Percentiles rank a stretch among this genome's conserved stretches.
Conservation (phyloP, 2,113 vertebrate species). For the Paracanthobrama guichenoti region DNA sequence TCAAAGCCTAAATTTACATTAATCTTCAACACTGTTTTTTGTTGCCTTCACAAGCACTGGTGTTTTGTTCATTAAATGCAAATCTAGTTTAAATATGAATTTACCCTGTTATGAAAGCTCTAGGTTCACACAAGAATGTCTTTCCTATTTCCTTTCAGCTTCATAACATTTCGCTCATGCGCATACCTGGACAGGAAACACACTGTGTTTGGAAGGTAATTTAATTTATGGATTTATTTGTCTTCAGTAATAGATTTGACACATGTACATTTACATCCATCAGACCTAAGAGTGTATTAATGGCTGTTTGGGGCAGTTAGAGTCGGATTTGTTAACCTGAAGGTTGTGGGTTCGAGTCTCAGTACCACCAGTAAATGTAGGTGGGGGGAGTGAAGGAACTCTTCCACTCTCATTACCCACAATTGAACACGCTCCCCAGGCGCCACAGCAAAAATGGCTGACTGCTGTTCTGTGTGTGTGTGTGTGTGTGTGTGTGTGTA, state of each 20-base stretch:
- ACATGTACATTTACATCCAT: too few relatives aligned
- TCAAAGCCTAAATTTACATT: background rate
- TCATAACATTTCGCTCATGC: constrained; percentile 97
- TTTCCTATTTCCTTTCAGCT: constrained; percentile 73
- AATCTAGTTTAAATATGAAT: background rate
- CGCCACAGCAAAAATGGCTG: too few relatives aligned
- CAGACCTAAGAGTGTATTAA: too few relatives aligned
- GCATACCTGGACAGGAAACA: constrained; percentile 94
- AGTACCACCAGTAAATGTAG: too few relatives aligned
- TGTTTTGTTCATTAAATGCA: background rate
- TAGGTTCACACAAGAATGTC: background rate
- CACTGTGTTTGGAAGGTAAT: constrained; percentile 93
- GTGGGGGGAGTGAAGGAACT: too few relatives aligned
- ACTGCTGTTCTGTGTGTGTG: too few relatives aligned
- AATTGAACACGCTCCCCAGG: too few relatives aligned
- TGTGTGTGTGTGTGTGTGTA: too few relatives aligned
- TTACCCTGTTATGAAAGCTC: background rate
- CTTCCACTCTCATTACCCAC: too few relatives aligned
- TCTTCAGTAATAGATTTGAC: background rate
- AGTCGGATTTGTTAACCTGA: too few relatives aligned
- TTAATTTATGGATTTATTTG: background rate
- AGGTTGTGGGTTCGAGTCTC: too few relatives aligned
- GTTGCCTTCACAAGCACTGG: background rate
- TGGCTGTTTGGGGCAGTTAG: too few relatives aligned
- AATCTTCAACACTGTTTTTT: background rate